Percentiles rank a stretch among this genome's conserved stretches.
phyloP scores from a whole-genome alignment of 2,797 vertebrate genomes.

The Trematomus bernacchii region DNA sequence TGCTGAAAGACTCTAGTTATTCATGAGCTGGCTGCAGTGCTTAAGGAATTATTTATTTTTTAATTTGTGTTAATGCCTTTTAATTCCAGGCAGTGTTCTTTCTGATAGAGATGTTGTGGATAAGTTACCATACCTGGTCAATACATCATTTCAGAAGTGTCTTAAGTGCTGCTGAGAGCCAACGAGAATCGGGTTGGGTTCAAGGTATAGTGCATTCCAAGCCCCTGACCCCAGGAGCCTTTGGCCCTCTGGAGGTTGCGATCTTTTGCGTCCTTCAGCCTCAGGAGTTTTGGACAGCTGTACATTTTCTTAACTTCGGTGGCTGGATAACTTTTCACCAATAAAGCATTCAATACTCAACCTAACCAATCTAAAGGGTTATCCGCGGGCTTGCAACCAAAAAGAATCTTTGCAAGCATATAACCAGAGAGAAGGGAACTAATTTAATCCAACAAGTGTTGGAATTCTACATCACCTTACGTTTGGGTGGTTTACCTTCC shows the following conservation, averaged over 20 bases:
- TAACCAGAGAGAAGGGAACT: neutral
- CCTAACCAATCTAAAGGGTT: neutral
- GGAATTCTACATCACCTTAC: neutral
- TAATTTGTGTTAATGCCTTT: neutral
- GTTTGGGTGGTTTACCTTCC: neutral
- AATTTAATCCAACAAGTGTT: neutral
- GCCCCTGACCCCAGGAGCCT: slow-evolving; percentile 4
- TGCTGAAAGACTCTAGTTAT: neutral
- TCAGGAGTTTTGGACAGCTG: neutral
- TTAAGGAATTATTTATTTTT: neutral
- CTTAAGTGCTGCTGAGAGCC: neutral
- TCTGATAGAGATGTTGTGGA: neutral
- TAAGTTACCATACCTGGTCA: neutral
- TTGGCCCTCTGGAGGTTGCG: neutral
- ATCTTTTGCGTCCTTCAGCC: neutral
- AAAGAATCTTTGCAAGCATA: neutral
- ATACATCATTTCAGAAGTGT: neutral
- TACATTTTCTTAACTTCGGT: neutral
- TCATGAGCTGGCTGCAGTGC: neutral
- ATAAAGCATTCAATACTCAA: neutral
- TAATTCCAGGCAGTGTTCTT: neutral
- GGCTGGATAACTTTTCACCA: neutral
- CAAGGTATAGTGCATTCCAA: slow-evolving; percentile 15
- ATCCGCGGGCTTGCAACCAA: neutral
- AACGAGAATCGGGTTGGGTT: slow-evolving; percentile 3